These are phyloP conservation scores for Triplophysa dalaica DNA, from an alignment of 2,113 vertebrate species.

Conservation along the genomic window DNA sequence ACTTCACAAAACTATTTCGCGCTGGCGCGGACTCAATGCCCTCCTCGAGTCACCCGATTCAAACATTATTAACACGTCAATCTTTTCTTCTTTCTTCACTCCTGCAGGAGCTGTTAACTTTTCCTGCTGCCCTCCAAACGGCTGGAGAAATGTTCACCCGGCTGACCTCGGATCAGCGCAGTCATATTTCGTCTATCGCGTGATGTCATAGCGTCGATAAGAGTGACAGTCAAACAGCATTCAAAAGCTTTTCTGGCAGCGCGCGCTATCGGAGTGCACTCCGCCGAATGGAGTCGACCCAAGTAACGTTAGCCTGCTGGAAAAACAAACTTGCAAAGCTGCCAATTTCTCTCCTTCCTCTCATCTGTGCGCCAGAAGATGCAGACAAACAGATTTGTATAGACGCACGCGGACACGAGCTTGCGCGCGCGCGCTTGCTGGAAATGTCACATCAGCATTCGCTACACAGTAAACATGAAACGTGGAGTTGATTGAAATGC, in stretches of 20 bases:
- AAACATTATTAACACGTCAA: background rate
- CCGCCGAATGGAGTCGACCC: conserved; percentile 22
- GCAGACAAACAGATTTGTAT: conserved; percentile 28
- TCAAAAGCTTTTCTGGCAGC: conserved; percentile 42
- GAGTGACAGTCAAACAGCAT: conserved; percentile 26
- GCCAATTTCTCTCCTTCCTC: conserved; percentile 12
- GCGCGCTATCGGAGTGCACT: conserved; percentile 26
- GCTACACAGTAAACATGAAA: background rate
- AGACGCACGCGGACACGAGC: background rate
- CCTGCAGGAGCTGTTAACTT: background rate
- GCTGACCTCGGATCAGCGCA: conserved; percentile 25
- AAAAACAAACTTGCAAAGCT: conserved; percentile 31
- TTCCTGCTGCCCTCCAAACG: background rate
- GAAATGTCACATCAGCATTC: too few species aligned
- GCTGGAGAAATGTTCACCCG: conserved; percentile 14
- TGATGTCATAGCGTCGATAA: conserved; percentile 38
- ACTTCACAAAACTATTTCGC: conserved; percentile 35
- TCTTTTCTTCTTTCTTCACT: background rate
- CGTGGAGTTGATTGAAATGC: too few species aligned
- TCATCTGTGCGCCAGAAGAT: background rate
- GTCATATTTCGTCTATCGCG: conserved; percentile 31
- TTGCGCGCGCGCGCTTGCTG: background rate
- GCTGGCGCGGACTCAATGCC: conserved; percentile 28
- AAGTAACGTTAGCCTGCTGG: conserved; percentile 4
- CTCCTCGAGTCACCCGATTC: conserved; percentile 7